Evolutionary conservation across 2,113 vertebrate genomes (phyloP).

Genomic region (Donacobius atricapilla): DNA sequence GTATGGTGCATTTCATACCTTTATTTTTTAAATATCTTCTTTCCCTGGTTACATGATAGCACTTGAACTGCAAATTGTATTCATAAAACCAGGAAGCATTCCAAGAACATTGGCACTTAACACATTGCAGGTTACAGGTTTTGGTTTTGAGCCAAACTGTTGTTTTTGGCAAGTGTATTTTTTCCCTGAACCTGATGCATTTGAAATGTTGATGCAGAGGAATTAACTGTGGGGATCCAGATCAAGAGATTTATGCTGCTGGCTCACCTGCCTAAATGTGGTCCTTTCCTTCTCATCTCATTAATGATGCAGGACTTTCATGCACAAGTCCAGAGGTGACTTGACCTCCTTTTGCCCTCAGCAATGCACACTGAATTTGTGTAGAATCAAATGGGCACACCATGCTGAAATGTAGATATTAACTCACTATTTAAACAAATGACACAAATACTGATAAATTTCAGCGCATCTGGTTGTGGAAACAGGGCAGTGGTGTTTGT

Average conservation of each 20-base stretch:
- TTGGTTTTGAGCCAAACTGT: constrained; percentile 25
- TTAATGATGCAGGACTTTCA: background rate
- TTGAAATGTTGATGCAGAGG: constrained; percentile 22
- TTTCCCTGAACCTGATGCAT: background rate
- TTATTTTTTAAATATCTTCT: background rate
- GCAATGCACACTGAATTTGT: background rate
- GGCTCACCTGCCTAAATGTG: constrained; percentile 16
- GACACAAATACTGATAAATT: background rate
- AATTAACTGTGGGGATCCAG: background rate
- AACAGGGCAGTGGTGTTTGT: background rate
- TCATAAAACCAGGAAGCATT: constrained; percentile 27
- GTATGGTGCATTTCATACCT: background rate
- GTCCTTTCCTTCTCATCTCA: background rate
- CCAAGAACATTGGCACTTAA: constrained; percentile 17
- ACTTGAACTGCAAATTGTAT: background rate
- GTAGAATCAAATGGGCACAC: background rate
- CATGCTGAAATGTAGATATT: background rate
- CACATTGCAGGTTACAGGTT: background rate
- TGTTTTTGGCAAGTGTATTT: constrained; percentile 41
- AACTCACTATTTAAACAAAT: background rate
- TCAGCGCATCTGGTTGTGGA: background rate
- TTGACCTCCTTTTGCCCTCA: background rate
- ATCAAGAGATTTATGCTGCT: background rate
- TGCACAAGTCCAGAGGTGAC: background rate
- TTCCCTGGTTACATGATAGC: background rate